Percentiles rank a stretch among this genome's conserved stretches.
phyloP scores from a whole-genome alignment of 1,140 invertebrate genomes.

The Mactra quadrangularis region DNA sequence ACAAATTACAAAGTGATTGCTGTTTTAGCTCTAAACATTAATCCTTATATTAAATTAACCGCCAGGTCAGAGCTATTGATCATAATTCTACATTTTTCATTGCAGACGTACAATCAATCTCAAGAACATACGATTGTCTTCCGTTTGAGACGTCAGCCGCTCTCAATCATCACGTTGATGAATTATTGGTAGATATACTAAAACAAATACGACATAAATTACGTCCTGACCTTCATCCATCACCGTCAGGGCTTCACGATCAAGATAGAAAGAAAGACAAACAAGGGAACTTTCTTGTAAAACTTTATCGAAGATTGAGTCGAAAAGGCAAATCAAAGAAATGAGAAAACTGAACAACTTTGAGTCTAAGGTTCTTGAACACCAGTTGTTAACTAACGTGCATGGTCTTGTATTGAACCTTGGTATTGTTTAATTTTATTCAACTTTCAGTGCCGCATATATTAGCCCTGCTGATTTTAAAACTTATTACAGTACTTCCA shows the following conservation, averaged over 20 bases:
- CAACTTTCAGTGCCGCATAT: no score
- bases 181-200: conserved; percentile 90
- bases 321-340: conserved; percentile 43
- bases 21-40: no score
- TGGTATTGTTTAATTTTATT: no score
- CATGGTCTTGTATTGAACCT: no score
- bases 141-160: conserved; percentile 91
- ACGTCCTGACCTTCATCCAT: conserved; percentile 56
- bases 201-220: conserved; percentile 84
- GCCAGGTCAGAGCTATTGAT: no score
- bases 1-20: no score
- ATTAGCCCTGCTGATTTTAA: no score
- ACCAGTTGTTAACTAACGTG: no score
- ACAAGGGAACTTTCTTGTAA: conserved; percentile 21
- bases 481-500: no score
- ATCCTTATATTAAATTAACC: no score
- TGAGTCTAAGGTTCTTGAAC: no score
- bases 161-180: conserved; percentile 92
- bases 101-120: conserved; percentile 71
- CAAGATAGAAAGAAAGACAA: conserved; percentile 23
- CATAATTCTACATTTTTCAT: background rate
- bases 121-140: conserved; percentile 41
- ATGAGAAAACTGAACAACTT: no score
- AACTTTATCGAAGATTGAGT: conserved; percentile 47
- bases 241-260: conserved; percentile 19